A percentile compares a stretch with the other conserved stretches of the same genome.
Conservation (phyloP, 2,888 invertebrate genomes). For the Rhingia campestris region DNA sequence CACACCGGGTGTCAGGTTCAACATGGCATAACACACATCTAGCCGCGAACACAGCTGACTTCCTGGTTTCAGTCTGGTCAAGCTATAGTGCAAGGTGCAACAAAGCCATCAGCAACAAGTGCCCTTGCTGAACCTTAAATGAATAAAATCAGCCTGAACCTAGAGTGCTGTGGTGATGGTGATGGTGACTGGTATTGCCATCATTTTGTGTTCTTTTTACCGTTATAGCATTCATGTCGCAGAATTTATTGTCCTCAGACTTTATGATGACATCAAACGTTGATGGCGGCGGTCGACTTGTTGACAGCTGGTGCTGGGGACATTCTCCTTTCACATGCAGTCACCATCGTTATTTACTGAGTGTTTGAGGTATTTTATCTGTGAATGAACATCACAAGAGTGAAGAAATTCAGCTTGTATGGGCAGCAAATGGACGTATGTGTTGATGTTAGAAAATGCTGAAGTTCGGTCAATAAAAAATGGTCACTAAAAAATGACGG, state of each 20-base stretch:
- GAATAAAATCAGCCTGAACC: slow-evolving; percentile 9
- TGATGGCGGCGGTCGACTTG: slow-evolving; percentile 5
- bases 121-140: slow-evolving; percentile 20
- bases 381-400: slow-evolving; percentile 7
- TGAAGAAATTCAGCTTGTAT: not conserved
- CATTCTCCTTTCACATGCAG: slow-evolving; percentile 9
- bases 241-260: slow-evolving; percentile 51
- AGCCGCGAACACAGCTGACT: not conserved
- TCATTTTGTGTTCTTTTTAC: slow-evolving; percentile 19
- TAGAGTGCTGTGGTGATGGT: not conserved
- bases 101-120: slow-evolving; percentile 42
- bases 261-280: slow-evolving; percentile 41
- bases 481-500: too few relatives aligned
- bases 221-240: slow-evolving; percentile 25
- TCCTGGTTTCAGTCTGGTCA: slow-evolving; percentile 25
- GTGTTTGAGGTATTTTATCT: slow-evolving; percentile 11
- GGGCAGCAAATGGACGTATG: too few relatives aligned
- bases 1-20: slow-evolving; percentile 57
- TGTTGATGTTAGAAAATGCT: too few relatives aligned
- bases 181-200: not conserved
- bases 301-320: slow-evolving; percentile 12
- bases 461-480: too few relatives aligned
- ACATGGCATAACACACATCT: slow-evolving; percentile 6
- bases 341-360: slow-evolving; percentile 38
- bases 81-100: slow-evolving; percentile 4